Percentiles rank a stretch among this genome's conserved stretches.
These are phyloP conservation scores for Portunus trituberculatus DNA, from an alignment of 1,140 invertebrate genomes.

Conservation along the genomic window DNA sequence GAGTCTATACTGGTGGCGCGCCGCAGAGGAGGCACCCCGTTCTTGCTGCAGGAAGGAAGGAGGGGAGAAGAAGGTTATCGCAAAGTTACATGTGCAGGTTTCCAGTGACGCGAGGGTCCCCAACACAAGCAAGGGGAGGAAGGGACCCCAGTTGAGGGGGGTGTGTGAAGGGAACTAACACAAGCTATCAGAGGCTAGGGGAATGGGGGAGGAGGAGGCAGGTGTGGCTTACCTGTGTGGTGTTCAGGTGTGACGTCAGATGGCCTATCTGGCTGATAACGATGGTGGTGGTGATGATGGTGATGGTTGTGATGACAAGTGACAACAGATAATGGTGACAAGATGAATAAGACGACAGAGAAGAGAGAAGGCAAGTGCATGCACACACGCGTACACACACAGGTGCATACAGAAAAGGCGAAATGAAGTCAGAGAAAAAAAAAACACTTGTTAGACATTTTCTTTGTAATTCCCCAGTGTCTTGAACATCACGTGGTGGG, in stretches of 20 bases:
- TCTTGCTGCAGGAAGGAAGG: slow-evolving; percentile 63
- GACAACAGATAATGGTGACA: background rate
- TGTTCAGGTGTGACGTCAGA: background rate
- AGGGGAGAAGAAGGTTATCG: slow-evolving; percentile 24
- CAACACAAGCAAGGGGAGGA: background rate
- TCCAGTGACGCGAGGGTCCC: background rate
- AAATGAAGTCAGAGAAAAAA: too few relatives aligned
- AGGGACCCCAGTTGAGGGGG: background rate
- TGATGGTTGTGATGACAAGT: background rate
- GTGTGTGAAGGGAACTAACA: background rate
- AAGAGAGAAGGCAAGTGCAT: background rate
- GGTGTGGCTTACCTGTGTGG: background rate
- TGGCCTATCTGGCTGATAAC: background rate
- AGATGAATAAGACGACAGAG: background rate
- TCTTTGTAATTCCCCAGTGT: too few relatives aligned
- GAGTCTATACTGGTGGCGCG: slow-evolving; percentile 79
- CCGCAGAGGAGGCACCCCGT: slow-evolving; percentile 70
- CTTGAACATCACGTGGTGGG: too few relatives aligned
- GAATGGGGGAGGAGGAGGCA: too few relatives aligned
- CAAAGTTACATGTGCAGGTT: background rate
- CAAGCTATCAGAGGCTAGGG: background rate
- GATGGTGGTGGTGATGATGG: background rate
- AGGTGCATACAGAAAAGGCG: too few relatives aligned
- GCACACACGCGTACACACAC: background rate
- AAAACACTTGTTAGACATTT: too few relatives aligned